Base-by-base conservation (phyloP, 2,888 invertebrate genomes). In the Perithous albicinctus region DNA sequence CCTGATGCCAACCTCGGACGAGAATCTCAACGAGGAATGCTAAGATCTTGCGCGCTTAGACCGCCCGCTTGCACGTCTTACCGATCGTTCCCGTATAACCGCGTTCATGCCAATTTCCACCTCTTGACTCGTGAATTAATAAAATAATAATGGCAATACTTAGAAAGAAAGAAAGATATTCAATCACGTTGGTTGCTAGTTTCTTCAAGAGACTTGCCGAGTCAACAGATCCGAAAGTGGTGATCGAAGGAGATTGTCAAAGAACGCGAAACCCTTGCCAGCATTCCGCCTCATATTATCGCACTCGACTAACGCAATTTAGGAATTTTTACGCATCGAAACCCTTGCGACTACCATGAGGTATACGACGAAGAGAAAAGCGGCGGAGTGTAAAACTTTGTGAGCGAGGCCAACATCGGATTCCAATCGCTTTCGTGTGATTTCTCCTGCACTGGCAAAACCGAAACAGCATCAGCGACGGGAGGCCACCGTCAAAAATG, bases 21-120 rank as follows among this genome's bases (percentile, higher is more conserved):
- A 91, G 88, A 92, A 91, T 87, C 91, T 91, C 88, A 91, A 91
- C 88, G 91, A 91, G 89, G 91, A 91, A 87, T 89, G 88, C 88
- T 92, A 92, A 79, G 84, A 61, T 15, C n/a, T 66, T 61, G 18
- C 32, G 38, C 48, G 56, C 69, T 77, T 77, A 54, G 43, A 72
- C 46, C 69, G 61, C 32, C 63, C 82, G 51, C 64, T 73, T 70
- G 59, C 66, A 54, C 74, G 54, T 74, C 35, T 74, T 75, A 43
- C 43, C 69, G 41, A 70, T 63, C 69, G 38, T 77, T 70, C 32
- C 23, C 41, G 26, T 56, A 76, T 41, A 67, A 29, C 38, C 72
- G 70, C 54, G 48, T 23, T 63, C 41, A 20, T 51, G 61, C 48
- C 59, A 48, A 63, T 64, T 26, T 41, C 41, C 32, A n/a, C 48